Evolutionary conservation across 2,113 vertebrate species (phyloP).

Genomic region (Stigmatopora argus): DNA sequence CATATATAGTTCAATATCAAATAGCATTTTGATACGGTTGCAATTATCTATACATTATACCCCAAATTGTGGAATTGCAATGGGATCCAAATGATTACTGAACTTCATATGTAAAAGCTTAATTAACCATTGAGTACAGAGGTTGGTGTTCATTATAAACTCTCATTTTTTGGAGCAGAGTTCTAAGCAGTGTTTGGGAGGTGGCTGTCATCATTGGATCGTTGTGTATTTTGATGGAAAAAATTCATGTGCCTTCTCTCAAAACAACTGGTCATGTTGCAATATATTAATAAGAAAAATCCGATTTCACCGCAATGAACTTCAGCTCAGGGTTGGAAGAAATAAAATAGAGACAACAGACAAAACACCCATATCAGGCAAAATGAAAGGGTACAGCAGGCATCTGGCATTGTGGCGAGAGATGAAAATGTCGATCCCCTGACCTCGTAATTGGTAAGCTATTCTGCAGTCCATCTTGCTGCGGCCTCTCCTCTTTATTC

Average conservation of each 20-base stretch:
- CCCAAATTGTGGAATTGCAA: no score
- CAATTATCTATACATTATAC: no score
- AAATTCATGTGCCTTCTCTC: neutral
- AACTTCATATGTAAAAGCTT: no score
- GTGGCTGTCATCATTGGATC: no score
- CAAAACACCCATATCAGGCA: conserved; percentile 4
- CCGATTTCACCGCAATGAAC: neutral
- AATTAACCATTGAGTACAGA: no score
- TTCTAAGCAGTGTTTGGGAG: no score
- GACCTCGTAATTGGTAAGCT: conserved; percentile 51
- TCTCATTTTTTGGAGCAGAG: no score
- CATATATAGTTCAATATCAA: neutral
- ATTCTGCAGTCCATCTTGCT: conserved; percentile 29
- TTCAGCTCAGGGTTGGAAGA: neutral
- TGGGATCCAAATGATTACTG: no score
- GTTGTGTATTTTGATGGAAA: no score
- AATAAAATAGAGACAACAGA: neutral
- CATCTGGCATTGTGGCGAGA: conserved; percentile 32
- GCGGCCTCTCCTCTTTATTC: conserved; percentile 18
- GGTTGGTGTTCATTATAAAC: no score
- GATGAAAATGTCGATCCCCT: conserved; percentile 36
- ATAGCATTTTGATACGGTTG: no score
- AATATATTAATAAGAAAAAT: neutral
- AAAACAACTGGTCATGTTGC: neutral
- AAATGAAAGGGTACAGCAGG: conserved; percentile 33